Evolutionary conservation across 2,113 vertebrate genomes (phyloP).

Genomic region (mouse (Mus musculus)): GRCm39 chr13:110546501-110547000

Average conservation of each 20-base stretch:
- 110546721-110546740: background rate
- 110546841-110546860: background rate
- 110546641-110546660: conserved; percentile 47
- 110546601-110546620: conserved; percentile 14
- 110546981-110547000: conserved; percentile 24
- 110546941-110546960: background rate
- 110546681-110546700: conserved; percentile 12
- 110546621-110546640: conserved; percentile 28
- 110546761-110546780: conserved; percentile 47
- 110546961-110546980: conserved; percentile 63
- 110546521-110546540: background rate
- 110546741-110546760: background rate
- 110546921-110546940: conserved; percentile 52
- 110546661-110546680: background rate
- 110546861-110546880: background rate
- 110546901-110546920: conserved; percentile 5
- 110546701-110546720: background rate
- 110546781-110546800: background rate
- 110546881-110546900: conserved; percentile 53
- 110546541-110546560: background rate
- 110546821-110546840: conserved; percentile 23
- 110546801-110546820: conserved; percentile 32
- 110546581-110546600: background rate
- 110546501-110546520: background rate
- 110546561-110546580: conserved; percentile 10